A percentile compares a stretch with the other conserved stretches of the same genome.
Evolutionary conservation across 2,888 invertebrate genomes (phyloP).

Genomic region (Hirtodrosophila duncani): DNA sequence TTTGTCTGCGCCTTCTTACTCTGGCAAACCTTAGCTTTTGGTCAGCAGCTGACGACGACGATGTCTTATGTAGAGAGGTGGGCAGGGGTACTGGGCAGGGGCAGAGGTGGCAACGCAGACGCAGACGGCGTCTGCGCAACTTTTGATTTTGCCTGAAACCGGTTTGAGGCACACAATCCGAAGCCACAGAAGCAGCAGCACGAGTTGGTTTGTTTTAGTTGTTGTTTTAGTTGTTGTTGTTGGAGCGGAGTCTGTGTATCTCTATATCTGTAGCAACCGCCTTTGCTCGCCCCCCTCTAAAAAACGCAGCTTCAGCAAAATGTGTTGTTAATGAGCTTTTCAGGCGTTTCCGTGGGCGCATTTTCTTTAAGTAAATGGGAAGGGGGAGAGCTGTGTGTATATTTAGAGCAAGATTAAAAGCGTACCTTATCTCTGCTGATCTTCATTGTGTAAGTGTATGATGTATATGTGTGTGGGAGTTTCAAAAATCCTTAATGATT

Average conservation of each 20-base stretch:
- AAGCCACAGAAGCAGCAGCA: neutral
- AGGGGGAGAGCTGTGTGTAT: no score
- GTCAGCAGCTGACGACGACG: constrained; percentile 34
- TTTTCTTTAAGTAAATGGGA: constrained; percentile 8
- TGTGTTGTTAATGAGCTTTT: constrained; percentile 37
- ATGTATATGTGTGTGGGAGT: no score
- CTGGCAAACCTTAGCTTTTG: constrained; percentile 32
- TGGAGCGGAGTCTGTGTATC: constrained; percentile 28
- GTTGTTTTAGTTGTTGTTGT: constrained; percentile 16
- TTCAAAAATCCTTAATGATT: no score
- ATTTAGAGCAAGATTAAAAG: no score
- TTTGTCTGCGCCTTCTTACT: neutral
- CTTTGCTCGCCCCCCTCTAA: constrained; percentile 38
- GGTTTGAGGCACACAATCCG: constrained; percentile 46
- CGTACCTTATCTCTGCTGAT: no score
- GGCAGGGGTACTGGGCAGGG: constrained; percentile 6
- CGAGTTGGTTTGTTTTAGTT: constrained; percentile 17
- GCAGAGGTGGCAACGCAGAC: constrained; percentile 32
- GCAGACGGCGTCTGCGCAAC: constrained; percentile 60
- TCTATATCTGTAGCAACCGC: constrained; percentile 18
- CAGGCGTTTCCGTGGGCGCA: constrained; percentile 44
- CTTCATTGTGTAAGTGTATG: no score
- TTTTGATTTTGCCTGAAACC: constrained; percentile 71
- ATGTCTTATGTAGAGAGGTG: no score
- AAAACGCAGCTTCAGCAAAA: constrained; percentile 26